A percentile compares a stretch with the other conserved stretches of the same genome.
Evolutionary conservation across 2,113 vertebrate genomes (phyloP).

Genomic region (Tetraodon nigroviridis): DNA sequence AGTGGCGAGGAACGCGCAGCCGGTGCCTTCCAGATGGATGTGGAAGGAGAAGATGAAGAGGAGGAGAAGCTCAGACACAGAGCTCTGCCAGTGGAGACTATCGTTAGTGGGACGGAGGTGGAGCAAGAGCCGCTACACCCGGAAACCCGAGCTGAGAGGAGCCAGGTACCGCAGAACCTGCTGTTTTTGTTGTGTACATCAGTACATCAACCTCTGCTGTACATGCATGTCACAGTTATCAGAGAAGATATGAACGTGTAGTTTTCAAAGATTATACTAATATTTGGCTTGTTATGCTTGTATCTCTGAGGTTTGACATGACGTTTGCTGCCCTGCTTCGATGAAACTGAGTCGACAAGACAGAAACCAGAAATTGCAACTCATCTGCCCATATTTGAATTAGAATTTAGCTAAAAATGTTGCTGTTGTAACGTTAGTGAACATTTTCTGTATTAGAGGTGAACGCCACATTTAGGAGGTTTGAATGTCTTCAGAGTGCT

Average conservation of each 20-base stretch:
- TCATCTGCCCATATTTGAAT: no score
- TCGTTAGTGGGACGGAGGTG: conserved; percentile 36
- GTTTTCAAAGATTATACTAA: background rate
- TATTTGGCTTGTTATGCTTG: no score
- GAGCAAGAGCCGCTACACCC: conserved; percentile 37
- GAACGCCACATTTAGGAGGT: no score
- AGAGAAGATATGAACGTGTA: background rate
- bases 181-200: conserved; percentile 37
- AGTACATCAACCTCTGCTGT: no score
- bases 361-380: background rate
- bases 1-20: conserved; percentile 38
- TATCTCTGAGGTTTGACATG: no score
- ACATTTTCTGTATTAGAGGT: no score
- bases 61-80: conserved; percentile 30
- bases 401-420: no score
- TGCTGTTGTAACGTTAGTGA: background rate
- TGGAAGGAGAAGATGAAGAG: conserved; percentile 58
- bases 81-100: conserved; percentile 41
- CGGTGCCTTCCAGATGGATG: conserved; percentile 56
- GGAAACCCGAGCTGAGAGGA: conserved; percentile 28
- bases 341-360: no score
- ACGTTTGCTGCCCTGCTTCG: no score
- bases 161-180: conserved; percentile 23
- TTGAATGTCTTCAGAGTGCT: background rate
- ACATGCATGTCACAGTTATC: background rate